Evolutionary conservation across 2,113 vertebrate genomes (phyloP).

Genomic region (Mastomys coucha): DNA sequence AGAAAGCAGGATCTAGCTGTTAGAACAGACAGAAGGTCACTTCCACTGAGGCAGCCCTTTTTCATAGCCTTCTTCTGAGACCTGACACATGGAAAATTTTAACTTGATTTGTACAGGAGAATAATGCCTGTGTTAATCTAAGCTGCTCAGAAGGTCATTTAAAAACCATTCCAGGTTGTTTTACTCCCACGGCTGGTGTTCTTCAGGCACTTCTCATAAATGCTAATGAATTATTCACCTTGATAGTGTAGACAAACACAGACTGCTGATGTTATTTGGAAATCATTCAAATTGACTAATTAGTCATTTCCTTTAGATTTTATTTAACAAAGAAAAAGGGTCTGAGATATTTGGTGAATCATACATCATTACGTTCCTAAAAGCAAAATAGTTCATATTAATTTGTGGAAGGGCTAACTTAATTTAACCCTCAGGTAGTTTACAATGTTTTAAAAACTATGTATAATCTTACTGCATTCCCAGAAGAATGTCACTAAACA

Average conservation of each 20-base stretch:
- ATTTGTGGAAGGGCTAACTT: constrained; percentile 37
- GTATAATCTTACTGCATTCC: constrained; percentile 22
- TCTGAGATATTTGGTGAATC: constrained; percentile 64
- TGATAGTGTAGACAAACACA: constrained; percentile 81
- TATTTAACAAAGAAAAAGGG: constrained; percentile 76
- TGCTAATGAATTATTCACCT: constrained; percentile 85
- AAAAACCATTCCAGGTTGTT: constrained; percentile 83
- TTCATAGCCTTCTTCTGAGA: constrained; percentile 73
- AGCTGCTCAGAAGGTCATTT: constrained; percentile 83
- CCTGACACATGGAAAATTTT: constrained; percentile 78
- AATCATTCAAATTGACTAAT: constrained; percentile 83
- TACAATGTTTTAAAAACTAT: constrained; percentile 42
- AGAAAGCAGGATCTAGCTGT: constrained; percentile 60
- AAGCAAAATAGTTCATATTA: constrained; percentile 52
- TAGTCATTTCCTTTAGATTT: constrained; percentile 80
- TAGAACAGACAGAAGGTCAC: constrained; percentile 56
- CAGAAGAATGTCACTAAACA: constrained; percentile 56
- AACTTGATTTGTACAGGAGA: constrained; percentile 79
- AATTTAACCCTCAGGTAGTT: constrained; percentile 14
- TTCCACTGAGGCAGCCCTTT: constrained; percentile 59
- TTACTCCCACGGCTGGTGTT: constrained; percentile 79
- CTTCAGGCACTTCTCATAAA: constrained; percentile 83
- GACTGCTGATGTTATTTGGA: constrained; percentile 80
- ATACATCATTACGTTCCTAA: constrained; percentile 53
- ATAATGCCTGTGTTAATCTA: constrained; percentile 78